Evolutionary conservation across 2,888 invertebrate genomes (phyloP), one percentile per base, ranked within the genome.

Genomic region (Norana najaformis): DNA sequence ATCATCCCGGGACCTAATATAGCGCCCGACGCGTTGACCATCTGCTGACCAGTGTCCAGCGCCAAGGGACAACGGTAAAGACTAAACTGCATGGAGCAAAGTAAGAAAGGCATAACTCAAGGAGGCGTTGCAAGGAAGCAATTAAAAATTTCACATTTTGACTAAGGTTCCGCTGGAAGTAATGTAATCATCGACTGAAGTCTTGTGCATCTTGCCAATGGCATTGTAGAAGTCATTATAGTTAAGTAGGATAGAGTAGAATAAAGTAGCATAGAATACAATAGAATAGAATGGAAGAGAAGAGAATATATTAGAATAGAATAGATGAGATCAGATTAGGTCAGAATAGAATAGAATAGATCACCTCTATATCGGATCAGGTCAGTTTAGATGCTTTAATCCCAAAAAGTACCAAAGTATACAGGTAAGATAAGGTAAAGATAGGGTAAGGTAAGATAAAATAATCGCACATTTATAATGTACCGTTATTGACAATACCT

Each of bases 31-130:
- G 69, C 69, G 69, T 69, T 69, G 69, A 69, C 69, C 69, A 69
- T 69, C 69, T 69, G 69, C 69, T 69, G 69, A 69, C 69, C 69
- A 69, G n/a, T 69, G 69, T n/a, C 69, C 69, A 69, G 69, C 69
- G 69, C 69, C 30, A 69, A 11, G 69, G 69, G 11, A n/a, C 69
- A 69, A n/a, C n/a, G 30, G 69, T 11, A 8, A 8, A 8, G n/a
- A 8, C 8, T 69, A 69, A 69, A 69, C n/a, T n/a, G 69, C 69
- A 69, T 69, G 69, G n/a, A 69, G 69, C n/a, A n/a, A n/a, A 16
- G 69, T 69, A 69, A 69, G 69, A n/a, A n/a, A n/a, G n/a, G n/a
- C n/a, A n/a, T n/a, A n/a, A n/a, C n/a, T n/a, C n/a, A n/a, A n/a
- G n/a, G n/a, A 69, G n/a, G n/a, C 69, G 69, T 8, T 69, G 69